These are phyloP conservation scores for Cercopithecus petaurista DNA, from an alignment of 2,797 vertebrate species.

Conservation along the genomic window DNA sequence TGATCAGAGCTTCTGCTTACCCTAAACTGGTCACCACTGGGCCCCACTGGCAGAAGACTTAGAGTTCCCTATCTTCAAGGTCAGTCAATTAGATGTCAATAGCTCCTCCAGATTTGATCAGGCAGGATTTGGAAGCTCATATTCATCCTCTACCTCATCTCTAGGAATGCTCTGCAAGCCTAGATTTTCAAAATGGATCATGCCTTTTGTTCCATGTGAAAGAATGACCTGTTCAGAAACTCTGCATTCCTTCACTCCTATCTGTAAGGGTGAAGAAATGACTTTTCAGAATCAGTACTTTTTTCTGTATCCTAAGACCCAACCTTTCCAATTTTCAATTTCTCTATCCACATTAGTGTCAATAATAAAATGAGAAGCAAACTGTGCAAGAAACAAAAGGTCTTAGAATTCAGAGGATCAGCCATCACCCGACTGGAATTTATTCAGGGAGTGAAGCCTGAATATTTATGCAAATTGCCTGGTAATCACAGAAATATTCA, in stretches of 20 bases:
- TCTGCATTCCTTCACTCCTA: background rate
- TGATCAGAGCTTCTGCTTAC: background rate
- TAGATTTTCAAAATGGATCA: background rate
- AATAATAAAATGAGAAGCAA: background rate
- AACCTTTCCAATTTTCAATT: background rate
- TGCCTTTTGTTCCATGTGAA: background rate
- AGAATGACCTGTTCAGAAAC: background rate
- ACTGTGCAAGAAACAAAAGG: background rate
- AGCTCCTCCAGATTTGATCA: background rate
- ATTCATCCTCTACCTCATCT: fast-evolving
- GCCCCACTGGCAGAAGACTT: background rate
- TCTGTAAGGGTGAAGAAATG: background rate
- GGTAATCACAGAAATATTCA: slow-evolving; percentile 69
- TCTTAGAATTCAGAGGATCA: slow-evolving; percentile 26
- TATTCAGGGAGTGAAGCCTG: slow-evolving; percentile 44
- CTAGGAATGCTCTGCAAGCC: background rate
- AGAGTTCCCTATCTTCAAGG: background rate
- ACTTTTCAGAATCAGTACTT: background rate
- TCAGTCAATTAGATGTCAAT: background rate
- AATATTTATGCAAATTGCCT: slow-evolving; percentile 63
- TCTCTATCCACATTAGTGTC: background rate
- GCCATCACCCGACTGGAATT: background rate
- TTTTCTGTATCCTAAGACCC: background rate
- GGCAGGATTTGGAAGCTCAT: background rate
- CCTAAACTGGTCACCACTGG: background rate